These are phyloP conservation scores for Perognathus longimembris DNA, from an alignment of 2,113 vertebrate species.

Conservation along the genomic window DNA sequence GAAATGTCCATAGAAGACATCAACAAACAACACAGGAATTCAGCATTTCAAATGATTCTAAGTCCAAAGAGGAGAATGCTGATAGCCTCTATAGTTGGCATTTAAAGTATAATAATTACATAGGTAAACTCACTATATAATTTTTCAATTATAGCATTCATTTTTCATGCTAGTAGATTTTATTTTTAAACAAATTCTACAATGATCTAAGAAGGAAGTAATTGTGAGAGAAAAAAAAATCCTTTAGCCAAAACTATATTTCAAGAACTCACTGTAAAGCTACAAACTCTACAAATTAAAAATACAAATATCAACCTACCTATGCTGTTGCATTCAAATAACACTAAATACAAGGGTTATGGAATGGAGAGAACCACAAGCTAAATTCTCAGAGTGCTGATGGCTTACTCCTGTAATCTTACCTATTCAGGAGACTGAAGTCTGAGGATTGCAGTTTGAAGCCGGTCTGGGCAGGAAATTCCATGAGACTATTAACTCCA, in stretches of 20 bases:
- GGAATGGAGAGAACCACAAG: background rate
- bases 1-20: conserved; percentile 56
- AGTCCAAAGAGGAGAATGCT: background rate
- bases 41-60: conserved; percentile 37
- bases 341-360: background rate
- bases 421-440: no score
- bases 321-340: background rate
- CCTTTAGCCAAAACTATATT: conserved; percentile 31
- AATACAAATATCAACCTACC: conserved; percentile 45
- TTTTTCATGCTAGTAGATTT: conserved; percentile 45
- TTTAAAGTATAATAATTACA: conserved; percentile 36
- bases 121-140: conserved; percentile 26
- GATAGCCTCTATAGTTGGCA: background rate
- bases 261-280: conserved; percentile 40
- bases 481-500: no score
- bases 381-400: background rate
- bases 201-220: conserved; percentile 57
- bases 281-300: conserved; percentile 43
- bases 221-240: conserved; percentile 35
- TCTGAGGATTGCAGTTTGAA: no score
- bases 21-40: conserved; percentile 60
- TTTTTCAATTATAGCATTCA: conserved; percentile 54
- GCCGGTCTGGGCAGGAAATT: no score
- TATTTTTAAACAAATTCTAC: conserved; percentile 36
- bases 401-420: no score